phyloP scores from a whole-genome alignment of 1,140 invertebrate genomes.

The Trachelipus rathkii region DNA sequence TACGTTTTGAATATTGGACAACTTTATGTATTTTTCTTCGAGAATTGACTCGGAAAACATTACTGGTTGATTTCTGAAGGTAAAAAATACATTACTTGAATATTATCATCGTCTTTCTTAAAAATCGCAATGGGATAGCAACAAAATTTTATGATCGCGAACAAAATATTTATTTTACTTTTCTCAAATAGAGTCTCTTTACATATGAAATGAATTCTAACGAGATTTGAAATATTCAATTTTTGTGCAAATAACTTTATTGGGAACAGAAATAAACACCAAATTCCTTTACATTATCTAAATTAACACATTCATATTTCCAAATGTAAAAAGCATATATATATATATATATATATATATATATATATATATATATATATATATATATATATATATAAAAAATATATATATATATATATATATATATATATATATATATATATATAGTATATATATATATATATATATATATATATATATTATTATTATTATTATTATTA shows the following conservation, averaged over 20 bases:
- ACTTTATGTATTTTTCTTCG: neutral
- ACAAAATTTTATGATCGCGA: no score
- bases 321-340: neutral
- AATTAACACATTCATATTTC: neutral
- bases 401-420: constrained; percentile 16
- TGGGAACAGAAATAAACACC: neutral
- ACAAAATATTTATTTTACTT: no score
- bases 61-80: no score
- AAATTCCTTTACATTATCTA: neutral
- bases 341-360: constrained; percentile 9
- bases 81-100: no score
- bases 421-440: constrained; percentile 20
- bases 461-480: no score
- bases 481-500: no score
- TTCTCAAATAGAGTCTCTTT: no score
- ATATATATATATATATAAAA: neutral
- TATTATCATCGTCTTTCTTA: no score
- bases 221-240: neutral
- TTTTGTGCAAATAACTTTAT: neutral
- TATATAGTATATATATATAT: constrained; percentile 14
- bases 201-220: neutral
- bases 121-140: no score
- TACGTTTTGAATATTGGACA: neutral
- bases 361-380: constrained; percentile 16
- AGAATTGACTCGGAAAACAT: neutral